Evolutionary conservation across 2,888 invertebrate species (phyloP).

Genomic region (Synanthedon formicaeformis): DNA sequence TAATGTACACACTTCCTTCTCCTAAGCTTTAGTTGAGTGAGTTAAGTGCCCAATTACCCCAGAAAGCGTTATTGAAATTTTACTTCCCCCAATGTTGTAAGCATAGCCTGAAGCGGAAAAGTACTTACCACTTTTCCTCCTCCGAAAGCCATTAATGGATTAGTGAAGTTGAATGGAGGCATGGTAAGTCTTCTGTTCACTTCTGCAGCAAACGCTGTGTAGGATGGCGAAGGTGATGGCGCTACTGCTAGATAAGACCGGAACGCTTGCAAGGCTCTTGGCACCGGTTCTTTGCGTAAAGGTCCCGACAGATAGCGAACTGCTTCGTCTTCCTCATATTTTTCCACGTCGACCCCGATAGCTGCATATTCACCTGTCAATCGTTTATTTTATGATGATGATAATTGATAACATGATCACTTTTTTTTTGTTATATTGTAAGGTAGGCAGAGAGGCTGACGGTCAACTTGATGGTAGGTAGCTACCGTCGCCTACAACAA

Average conservation of each 20-base stretch:
- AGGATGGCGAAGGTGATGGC: constrained; percentile 80
- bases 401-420: no score
- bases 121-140: constrained; percentile 77
- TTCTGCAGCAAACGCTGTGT: constrained; percentile 77
- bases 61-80: no score
- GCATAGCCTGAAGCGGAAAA: no score
- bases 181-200: constrained; percentile 87
- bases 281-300: constrained; percentile 73
- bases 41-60: no score
- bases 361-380: constrained; percentile 90
- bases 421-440: no score
- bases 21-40: no score
- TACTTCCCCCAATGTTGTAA: neutral
- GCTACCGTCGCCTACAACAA: no score
- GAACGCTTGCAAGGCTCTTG: constrained; percentile 77
- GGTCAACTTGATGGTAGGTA: no score
- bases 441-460: no score
- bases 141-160: constrained; percentile 79
- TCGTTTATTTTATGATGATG: neutral
- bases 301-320: constrained; percentile 84
- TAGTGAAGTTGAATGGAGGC: constrained; percentile 89
- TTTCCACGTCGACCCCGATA: constrained; percentile 90
- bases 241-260: constrained; percentile 86
- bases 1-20: no score
- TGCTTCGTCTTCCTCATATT: constrained; percentile 84